Evolutionary conservation across 2,797 vertebrate species (phyloP), one percentile per base, ranked within the genome.

Genomic region (Myotis vivesi): DNA sequence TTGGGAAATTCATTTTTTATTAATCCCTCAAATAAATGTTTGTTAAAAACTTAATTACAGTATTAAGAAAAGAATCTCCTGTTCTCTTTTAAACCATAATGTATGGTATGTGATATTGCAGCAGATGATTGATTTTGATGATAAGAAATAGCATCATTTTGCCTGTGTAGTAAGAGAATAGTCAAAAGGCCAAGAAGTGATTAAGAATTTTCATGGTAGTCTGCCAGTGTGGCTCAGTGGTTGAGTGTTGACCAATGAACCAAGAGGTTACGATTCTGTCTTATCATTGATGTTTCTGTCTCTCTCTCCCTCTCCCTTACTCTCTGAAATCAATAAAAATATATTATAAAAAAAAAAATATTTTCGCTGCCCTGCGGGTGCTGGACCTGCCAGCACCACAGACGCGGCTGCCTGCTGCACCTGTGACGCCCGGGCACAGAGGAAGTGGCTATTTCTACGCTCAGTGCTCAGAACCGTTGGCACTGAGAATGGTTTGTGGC

Each of bases 401-500:
- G 95, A 57, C 79, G 64, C 62, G 7, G 95, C 97, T 38, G 11
- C 77, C 10, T 95, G 97, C 97, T 33, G 91, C 69, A 33, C 87
- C 94, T 96, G 94, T 95, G 57, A 95, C 95, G 10, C 89, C 30
- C 41, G 96, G 94, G 97, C 97, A 79, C 6, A 98, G 92, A 98
- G 90, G 64, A 97, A 92, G 89, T 49, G 94, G 83, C 92, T 96
- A 87, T 92, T 97, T 97, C 96, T 98, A 97, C 95, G 19, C 97
- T 97, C 96, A 86, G 95, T 92, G 90, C 94, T 69, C 91, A 25
- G 33, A 83, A 87, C 62, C 28, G 44, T 96, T 96, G 76, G 97
- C 95, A 44, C 96, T 95, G 71, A 95, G 96, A 97, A 97, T 98
- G 97, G 97, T 96, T 85, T 94, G 82, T 95, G 93, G 96, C 93